phyloP scores from a whole-genome alignment of 2,797 vertebrate genomes.

The Acrocephalus scirpaceus region DNA sequence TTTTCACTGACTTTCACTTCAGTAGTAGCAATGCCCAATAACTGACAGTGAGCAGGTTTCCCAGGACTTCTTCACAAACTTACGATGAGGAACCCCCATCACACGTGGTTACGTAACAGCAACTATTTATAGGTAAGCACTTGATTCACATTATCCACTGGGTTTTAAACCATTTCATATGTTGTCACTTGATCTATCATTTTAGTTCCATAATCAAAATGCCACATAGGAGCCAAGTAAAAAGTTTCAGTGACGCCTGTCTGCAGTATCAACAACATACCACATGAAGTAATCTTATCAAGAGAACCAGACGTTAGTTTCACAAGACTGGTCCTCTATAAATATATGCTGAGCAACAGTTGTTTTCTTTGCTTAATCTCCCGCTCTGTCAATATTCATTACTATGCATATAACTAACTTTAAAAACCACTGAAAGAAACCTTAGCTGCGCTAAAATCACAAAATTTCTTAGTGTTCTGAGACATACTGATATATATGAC shows the following conservation, averaged over 20 bases:
- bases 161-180: neutral
- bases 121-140: constrained; percentile 60
- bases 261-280: neutral
- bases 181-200: neutral
- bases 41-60: neutral
- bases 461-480: neutral
- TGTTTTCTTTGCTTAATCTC: neutral
- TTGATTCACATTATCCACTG: constrained; percentile 24
- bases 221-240: neutral
- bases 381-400: neutral
- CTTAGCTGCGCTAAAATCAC: neutral
- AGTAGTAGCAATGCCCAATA: neutral
- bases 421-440: neutral
- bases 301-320: neutral
- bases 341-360: neutral
- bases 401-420: neutral
- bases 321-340: neutral
- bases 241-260: neutral
- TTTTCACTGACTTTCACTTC: neutral
- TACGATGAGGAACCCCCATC: neutral
- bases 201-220: neutral
- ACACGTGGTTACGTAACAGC: neutral
- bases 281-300: neutral
- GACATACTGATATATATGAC: neutral
- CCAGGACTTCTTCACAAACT: neutral